Conservation (phyloP, 1,140 invertebrate genomes). For the Psilanteris sp. region DNA sequence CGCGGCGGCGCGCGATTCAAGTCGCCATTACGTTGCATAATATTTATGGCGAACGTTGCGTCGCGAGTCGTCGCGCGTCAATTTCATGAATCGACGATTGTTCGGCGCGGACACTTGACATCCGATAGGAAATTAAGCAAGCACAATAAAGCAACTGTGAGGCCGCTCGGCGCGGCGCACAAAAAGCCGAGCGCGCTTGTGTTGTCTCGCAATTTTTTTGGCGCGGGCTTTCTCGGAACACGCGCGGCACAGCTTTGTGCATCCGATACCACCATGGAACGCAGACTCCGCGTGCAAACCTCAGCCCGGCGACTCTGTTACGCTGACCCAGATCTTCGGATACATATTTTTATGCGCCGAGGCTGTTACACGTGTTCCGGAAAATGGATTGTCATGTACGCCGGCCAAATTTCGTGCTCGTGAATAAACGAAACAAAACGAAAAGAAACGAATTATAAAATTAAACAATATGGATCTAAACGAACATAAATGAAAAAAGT, state of each 20-base stretch:
- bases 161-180: slow-evolving; percentile 25
- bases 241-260: slow-evolving; percentile 35
- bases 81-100: slow-evolving; percentile 59
- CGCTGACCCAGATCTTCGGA: slow-evolving; percentile 46
- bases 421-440: too few species aligned
- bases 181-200: slow-evolving; percentile 21
- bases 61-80: slow-evolving; percentile 22
- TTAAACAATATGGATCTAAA: too few species aligned
- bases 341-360: slow-evolving; percentile 38
- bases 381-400: slow-evolving; percentile 20
- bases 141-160: slow-evolving; percentile 45
- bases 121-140: slow-evolving; percentile 58
- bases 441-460: too few species aligned
- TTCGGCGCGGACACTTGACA: slow-evolving; percentile 48
- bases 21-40: slow-evolving; percentile 43
- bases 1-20: neutral
- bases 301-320: slow-evolving; percentile 35
- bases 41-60: slow-evolving; percentile 30
- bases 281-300: slow-evolving; percentile 8
- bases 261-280: slow-evolving; percentile 23
- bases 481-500: too few species aligned
- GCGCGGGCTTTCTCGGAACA: slow-evolving; percentile 33
- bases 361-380: slow-evolving; percentile 22
- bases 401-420: slow-evolving; percentile 8
- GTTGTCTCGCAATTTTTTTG: slow-evolving; percentile 7